A percentile compares a stretch with the other conserved stretches of the same genome.
These are phyloP conservation scores for Bimastos eiseni DNA, from an alignment of 2,888 invertebrate genomes.

Conservation along the genomic window DNA sequence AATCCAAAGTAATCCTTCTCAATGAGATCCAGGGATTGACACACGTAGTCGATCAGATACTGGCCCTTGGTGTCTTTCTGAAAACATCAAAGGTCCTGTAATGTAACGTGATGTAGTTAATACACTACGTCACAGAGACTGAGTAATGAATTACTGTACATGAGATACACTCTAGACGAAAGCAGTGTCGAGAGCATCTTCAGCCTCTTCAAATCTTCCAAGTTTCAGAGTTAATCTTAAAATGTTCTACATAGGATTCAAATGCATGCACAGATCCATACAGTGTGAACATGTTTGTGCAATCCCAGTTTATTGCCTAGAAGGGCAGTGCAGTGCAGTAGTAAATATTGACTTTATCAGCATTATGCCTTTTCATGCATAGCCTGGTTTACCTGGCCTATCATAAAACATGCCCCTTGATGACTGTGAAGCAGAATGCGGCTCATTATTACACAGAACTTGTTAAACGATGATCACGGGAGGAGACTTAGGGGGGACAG, in stretches of 20 bases:
- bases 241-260: too few species aligned
- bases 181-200: neutral
- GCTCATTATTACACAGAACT: neutral
- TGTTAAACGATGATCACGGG: too few species aligned
- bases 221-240: too few species aligned
- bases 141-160: neutral
- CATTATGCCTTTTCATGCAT: too few species aligned
- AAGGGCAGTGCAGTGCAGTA: too few species aligned
- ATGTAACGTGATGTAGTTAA: neutral
- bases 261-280: too few species aligned
- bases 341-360: too few species aligned
- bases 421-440: neutral
- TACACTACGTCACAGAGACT: neutral
- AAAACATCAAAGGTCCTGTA: slow-evolving; percentile 56
- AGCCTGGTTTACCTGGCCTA: neutral
- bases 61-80: slow-evolving; percentile 90
- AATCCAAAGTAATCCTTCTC: slow-evolving; percentile 96
- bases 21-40: slow-evolving; percentile 86
- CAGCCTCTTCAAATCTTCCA: neutral
- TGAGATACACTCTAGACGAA: neutral
- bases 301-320: too few species aligned
- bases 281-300: too few species aligned
- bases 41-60: slow-evolving; percentile 86
- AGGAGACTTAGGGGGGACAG: too few species aligned
- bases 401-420: neutral